Base-by-base conservation (phyloP, 2,113 vertebrate species). In the Chrysochloris asiatica region DNA sequence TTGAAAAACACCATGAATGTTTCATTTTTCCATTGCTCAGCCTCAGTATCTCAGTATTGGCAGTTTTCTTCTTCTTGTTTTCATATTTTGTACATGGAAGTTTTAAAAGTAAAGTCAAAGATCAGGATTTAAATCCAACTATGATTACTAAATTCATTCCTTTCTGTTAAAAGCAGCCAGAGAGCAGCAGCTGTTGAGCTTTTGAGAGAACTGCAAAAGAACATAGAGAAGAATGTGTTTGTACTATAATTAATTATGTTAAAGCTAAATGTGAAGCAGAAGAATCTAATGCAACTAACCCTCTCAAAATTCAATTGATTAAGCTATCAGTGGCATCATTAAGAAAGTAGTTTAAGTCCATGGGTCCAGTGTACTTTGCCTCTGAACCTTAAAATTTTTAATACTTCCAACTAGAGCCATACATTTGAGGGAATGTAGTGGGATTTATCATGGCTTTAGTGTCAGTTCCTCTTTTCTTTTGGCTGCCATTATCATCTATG, bases 161-260 rank as follows among this genome's bases (percentile, higher is more conserved):
- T 84, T 88, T 95, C 38, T 94, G 7, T 92, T 79, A 50, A 41
- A 73, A 88, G 56, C 52, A 93, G 73, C 67, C 43, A 88, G 54
- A 88, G 56, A 94, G 36, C n/a, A 92, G 71, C 75, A 95, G 88
- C 88, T 92, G 76, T 92, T 88, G 65, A 88, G 81, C n/a, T 90
- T 82, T 77, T 72, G 16, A 41, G 79, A 95, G 38, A 88, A 61
- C 59, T 90, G 41, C 71, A n/a, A 86, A 80, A 89, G 69, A 65
- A 73, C 82, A 65, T 4, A 17, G 63, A 93, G 75, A 90, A 93
- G 75, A 90, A 72, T 72, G 28, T 82, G 82, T 86, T 80, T 90
- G 71, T 50, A 80, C 45, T 88, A 17, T 10, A 71, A 36, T 72
- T 93, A 83, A 77, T 91, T 82, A n/a, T 83, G 14, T 85, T 90